Conservation (phyloP, 2,113 vertebrate species). For the Psilopogon haemacephalus region DNA sequence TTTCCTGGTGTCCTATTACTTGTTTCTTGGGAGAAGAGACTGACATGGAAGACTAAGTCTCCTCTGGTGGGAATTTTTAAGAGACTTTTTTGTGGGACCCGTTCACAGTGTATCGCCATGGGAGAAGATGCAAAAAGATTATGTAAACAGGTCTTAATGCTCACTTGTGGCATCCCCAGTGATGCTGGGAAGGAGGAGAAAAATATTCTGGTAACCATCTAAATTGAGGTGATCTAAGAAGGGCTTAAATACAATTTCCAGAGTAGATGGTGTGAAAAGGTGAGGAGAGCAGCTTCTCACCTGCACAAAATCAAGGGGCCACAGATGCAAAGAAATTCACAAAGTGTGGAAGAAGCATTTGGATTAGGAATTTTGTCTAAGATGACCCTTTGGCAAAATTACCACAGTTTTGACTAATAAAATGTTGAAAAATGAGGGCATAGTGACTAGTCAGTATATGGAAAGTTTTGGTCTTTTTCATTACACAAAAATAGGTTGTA, state of each 20-base stretch:
- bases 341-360: background rate
- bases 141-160: background rate
- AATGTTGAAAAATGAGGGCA: background rate
- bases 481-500: background rate
- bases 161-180: fast-evolving
- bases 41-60: too few relatives aligned
- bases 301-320: background rate
- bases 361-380: background rate
- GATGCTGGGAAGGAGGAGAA: background rate
- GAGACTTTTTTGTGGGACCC: background rate
- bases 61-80: background rate
- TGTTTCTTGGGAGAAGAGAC: too few relatives aligned
- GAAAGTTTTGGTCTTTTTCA: background rate
- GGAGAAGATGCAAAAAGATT: background rate
- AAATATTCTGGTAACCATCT: background rate
- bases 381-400: background rate
- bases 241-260: background rate
- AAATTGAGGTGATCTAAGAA: background rate
- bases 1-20: too few relatives aligned
- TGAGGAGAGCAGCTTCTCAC: background rate
- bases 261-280: background rate
- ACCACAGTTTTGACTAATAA: background rate
- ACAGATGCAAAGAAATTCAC: background rate
- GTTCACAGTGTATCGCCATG: background rate
- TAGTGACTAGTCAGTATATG: background rate